These are phyloP conservation scores for Parnassius apollo DNA, from an alignment of 2,888 invertebrate genomes.

Conservation along the genomic window DNA sequence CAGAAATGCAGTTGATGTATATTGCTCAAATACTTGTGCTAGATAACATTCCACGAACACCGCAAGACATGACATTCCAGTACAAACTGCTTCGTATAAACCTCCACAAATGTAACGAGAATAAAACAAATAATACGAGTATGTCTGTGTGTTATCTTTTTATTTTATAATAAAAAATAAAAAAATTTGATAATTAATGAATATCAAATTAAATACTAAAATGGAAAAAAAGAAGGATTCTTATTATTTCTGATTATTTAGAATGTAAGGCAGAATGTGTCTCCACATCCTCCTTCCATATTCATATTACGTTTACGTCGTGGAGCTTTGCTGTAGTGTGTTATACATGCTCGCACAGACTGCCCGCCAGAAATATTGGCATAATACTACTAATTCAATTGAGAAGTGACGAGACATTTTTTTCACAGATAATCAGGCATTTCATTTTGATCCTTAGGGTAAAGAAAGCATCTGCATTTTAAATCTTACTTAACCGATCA, in stretches of 20 bases:
- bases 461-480: background rate
- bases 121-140: too few relatives aligned
- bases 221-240: background rate
- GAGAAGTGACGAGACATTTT: background rate
- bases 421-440: background rate
- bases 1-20: constrained; percentile 18
- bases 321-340: background rate
- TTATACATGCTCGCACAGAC: background rate
- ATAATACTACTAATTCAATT: background rate
- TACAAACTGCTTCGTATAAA: constrained; percentile 5
- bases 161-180: background rate
- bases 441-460: too few relatives aligned
- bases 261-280: background rate
- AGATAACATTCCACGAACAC: constrained; percentile 17
- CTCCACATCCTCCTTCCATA: background rate
- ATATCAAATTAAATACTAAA: background rate
- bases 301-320: background rate
- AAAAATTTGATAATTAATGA: background rate
- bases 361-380: too few relatives aligned
- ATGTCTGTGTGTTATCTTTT: background rate
- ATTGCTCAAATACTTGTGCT: constrained; percentile 21
- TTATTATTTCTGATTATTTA: background rate
- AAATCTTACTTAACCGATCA: too few relatives aligned
- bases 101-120: too few relatives aligned
- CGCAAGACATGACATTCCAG: constrained; percentile 21